Conservation (phyloP, 2,113 vertebrate species). For the Otolemur garnettii region DNA sequence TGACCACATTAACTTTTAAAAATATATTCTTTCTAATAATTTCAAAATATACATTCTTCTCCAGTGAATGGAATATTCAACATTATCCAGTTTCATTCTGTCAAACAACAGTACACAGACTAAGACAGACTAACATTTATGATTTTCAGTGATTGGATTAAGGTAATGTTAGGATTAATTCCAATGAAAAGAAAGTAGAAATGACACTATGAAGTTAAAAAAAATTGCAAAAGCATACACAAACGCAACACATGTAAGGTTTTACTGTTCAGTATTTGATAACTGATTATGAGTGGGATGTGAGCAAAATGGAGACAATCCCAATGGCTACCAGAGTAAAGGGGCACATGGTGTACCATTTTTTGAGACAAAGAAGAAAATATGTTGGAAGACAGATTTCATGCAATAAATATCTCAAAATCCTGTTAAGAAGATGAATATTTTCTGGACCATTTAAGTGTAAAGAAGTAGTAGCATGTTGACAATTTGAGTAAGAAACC, state of each 20-base stretch:
- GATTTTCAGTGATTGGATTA: too few relatives aligned
- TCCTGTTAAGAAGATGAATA: too few relatives aligned
- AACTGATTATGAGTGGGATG: background rate
- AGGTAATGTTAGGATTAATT: background rate
- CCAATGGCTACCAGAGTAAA: background rate
- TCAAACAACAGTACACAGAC: background rate
- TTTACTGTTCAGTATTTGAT: background rate
- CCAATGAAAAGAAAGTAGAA: background rate
- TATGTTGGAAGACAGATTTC: background rate
- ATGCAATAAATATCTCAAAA: background rate
- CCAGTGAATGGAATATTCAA: background rate
- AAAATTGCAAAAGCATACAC: background rate
- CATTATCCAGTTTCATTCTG: background rate
- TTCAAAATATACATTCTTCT: background rate
- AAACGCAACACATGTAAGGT: background rate
- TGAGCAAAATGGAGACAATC: background rate
- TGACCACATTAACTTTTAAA: background rate
- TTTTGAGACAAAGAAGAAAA: background rate
- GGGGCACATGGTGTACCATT: background rate
- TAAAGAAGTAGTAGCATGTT: background rate
- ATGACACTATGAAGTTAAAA: background rate
- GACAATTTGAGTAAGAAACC: background rate
- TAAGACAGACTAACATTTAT: background rate
- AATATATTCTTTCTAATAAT: background rate
- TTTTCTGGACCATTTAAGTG: background rate